These are phyloP conservation scores for Catostylus mosaicus DNA, from an alignment of 30 jellyfish, hydroid and myxozoan species.

Conservation along the genomic window DNA sequence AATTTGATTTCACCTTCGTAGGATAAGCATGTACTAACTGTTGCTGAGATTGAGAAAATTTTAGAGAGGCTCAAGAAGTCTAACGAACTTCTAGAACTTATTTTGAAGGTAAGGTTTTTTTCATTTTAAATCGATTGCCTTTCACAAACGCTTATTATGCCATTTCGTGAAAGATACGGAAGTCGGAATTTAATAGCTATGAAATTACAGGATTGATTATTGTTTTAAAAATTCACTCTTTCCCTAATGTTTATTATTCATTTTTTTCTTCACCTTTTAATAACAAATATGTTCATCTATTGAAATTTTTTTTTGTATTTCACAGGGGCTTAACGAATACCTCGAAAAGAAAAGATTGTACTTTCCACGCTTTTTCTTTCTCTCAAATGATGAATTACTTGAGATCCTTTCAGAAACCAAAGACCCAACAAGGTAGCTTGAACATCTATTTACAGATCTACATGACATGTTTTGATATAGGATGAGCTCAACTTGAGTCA, in stretches of 20 bases:
- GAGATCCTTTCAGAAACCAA: slow-evolving; percentile 97
- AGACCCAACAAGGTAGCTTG: slow-evolving; percentile 97
- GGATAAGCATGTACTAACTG: slow-evolving; percentile 92
- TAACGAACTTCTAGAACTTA: slow-evolving; percentile 94
- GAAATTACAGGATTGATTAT: background rate
- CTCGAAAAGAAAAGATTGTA: slow-evolving; percentile 92
- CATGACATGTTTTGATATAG: too few species aligned
- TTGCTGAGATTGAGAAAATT: slow-evolving; percentile 85
- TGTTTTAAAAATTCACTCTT: background rate
- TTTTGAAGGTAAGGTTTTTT: slow-evolving; percentile 69
- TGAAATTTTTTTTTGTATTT: background rate
- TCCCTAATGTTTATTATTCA: background rate
- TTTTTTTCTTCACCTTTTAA: background rate
- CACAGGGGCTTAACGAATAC: slow-evolving; percentile 95
- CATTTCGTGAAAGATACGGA: too few species aligned
- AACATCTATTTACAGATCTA: too few species aligned
- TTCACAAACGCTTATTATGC: too few species aligned
- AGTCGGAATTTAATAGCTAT: too few species aligned
- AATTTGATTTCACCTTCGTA: too few species aligned
- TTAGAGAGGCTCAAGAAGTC: slow-evolving; percentile 90
- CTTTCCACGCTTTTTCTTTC: slow-evolving; percentile 94
- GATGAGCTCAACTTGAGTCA: too few species aligned
- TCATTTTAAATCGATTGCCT: too few species aligned
- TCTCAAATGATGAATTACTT: slow-evolving; percentile 94
- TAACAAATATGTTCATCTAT: background rate